Base-by-base conservation (phyloP, 2,797 vertebrate species). In the Spatula clypeata region DNA sequence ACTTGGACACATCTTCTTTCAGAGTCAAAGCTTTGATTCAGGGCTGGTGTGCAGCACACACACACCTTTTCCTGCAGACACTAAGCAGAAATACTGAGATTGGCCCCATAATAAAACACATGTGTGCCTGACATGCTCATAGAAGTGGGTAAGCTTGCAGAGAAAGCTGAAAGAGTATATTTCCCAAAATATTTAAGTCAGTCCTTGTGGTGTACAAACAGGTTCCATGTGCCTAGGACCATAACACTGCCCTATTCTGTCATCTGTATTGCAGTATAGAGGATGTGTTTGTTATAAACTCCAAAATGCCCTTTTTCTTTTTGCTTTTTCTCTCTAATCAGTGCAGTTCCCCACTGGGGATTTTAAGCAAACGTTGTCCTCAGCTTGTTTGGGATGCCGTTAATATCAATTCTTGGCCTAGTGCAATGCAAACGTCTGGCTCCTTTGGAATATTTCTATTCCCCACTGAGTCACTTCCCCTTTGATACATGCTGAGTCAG, bases 401-500 rank as follows among this genome's bases (percentile, higher is more conserved):
- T 94, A 88, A 49, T 82, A 74, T 88, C 90, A 88, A 70, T 94
- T 88, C 86, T 69, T 95, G 79, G 62, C 80, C 86, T 79, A 69
- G 54, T 20, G 29, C 69, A 34, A 14, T 86, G 85, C 85, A 85
- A 66, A 69, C 0, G 47, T 64, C 82, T 90, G 92, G 67, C 67
- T 93, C 61, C 85, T 90, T 83, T 66, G 51, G 62, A 82, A 82
- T 77, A 71, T 83, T 95, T 88, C 71, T 92, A 1, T 88, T 95
- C 88, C 91, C 85, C 0, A 4, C 91, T 88, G 91, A 57, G 79
- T 47, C 1, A 0, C 77, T 91, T 95, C 67, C 45, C 51, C 87
- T 94, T 93, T 91, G 92, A 86, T 97, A 94, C 83, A 65, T 76
- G 88, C 88, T 94, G 93, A 95, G 53, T 94, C 93, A 96, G 94